A percentile compares a stretch with the other conserved stretches of the same genome.
Conservation (phyloP, 2,888 invertebrate species). For the Marasmarcha lunaedactyla region DNA sequence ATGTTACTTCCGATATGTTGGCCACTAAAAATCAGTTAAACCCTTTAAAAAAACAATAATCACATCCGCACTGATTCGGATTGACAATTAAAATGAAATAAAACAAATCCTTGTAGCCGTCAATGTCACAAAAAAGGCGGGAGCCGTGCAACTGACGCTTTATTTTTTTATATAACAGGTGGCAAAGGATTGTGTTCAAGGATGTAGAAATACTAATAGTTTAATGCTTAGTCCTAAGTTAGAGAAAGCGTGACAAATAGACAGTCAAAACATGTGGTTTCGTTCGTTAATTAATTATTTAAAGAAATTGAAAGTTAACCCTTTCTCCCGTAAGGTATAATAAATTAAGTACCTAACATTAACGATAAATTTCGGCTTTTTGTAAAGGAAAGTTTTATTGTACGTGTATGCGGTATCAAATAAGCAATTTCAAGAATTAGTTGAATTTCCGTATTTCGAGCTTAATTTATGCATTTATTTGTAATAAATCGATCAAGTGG, state of each 20-base stretch:
- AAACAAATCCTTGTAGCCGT: slow-evolving; percentile 59
- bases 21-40: slow-evolving; percentile 53
- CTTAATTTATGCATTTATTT: no score
- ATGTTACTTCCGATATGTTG: slow-evolving; percentile 61
- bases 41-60: slow-evolving; percentile 29
- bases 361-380: no score
- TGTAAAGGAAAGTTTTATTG: no score
- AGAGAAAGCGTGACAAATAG: slow-evolving; percentile 64
- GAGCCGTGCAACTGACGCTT: slow-evolving; percentile 52
- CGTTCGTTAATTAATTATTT: slow-evolving; percentile 55
- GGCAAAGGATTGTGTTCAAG: slow-evolving; percentile 36
- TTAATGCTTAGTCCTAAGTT: slow-evolving; percentile 32
- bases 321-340: slow-evolving; percentile 23
- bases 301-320: slow-evolving; percentile 62
- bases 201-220: slow-evolving; percentile 3
- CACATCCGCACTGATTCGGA: slow-evolving; percentile 33
- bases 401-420: no score
- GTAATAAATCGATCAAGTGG: no score
- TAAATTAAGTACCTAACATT: no score
- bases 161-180: slow-evolving; percentile 45
- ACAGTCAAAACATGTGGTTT: slow-evolving; percentile 58
- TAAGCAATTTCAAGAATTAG: no score
- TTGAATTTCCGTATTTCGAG: no score
- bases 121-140: slow-evolving; percentile 36
- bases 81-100: slow-evolving; percentile 69